Base-by-base conservation (phyloP, 2,797 vertebrate genomes). In the Rostrhamus sociabilis region DNA sequence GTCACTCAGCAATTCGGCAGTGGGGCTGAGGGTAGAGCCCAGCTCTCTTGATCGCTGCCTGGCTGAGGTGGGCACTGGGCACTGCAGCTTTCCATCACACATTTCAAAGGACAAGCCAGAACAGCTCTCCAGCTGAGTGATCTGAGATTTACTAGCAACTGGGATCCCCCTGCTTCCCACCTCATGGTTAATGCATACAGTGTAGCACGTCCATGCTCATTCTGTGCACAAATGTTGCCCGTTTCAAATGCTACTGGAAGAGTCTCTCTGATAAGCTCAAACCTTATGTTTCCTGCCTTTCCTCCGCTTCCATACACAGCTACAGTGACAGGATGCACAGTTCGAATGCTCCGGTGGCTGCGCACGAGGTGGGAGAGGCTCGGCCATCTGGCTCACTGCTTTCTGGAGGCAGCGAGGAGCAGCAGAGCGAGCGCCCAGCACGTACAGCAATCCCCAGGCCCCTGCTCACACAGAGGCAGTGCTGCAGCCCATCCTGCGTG, bases 401-500 rank as follows among this genome's bases (percentile, higher is more conserved):
- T 58, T 50, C 1, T 0, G 67, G 40, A 38, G 63, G 45, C 23
- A 91, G 50, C 2, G 1, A 20, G 43, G 23, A 74, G 58, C 45
- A 31, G 56, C 31, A 23, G 56, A 69, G 55, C 62, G 23, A 71
- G 59, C 0, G 0, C 22, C 62, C 76, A 31, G 72, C 40, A 29
- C 0, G 0, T 5, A 26, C 25, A 45, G 45, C 19, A 5, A 15
- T 31, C 6, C n/a, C 58, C 34, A 20, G 60, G 29, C 40, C 55
- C 18, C 47, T 0, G 11, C 50, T 62, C 32, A 2, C 1, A 0
- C 32, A 16, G 29, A 32, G 43, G 29, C 53, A 48, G 21, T 3
- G 63, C 50, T 31, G 29, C 63, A 53, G 34, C 23, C 4, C 0
- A 0, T 25, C 43, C 47, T 4, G 8, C 1, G 0, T 0, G 0